These are phyloP conservation scores for Pantelozetes paolii DNA, from an alignment of 2,888 invertebrate genomes.

Conservation along the genomic window DNA sequence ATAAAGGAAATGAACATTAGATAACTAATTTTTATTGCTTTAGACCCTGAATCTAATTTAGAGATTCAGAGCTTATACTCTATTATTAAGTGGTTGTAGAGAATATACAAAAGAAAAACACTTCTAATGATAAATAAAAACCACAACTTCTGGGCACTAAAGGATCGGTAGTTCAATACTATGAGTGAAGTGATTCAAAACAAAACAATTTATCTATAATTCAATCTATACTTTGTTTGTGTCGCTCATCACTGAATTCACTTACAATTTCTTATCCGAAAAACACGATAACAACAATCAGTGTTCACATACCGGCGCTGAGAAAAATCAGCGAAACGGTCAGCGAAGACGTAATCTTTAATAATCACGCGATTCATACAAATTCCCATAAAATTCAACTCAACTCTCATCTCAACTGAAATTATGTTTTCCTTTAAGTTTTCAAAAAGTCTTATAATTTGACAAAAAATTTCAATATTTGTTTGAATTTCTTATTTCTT, in stretches of 20 bases:
- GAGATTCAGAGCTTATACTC: no score
- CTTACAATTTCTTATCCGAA: not conserved
- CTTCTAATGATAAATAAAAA: not conserved
- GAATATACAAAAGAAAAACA: not conserved
- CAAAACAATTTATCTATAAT: conserved; percentile 3
- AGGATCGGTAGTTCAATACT: not conserved
- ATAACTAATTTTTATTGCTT: no score
- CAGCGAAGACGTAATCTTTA: conserved; percentile 1
- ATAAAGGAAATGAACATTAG: no score
- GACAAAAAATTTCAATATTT: no score
- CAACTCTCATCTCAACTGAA: not conserved
- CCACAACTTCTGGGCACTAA: not conserved
- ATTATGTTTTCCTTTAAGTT: no score
- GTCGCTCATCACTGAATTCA: not conserved
- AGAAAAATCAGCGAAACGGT: conserved; percentile 15
- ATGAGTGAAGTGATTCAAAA: not conserved
- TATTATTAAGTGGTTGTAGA: no score
- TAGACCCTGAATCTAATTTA: no score
- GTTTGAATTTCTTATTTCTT: no score
- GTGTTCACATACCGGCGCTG: conserved; percentile 6
- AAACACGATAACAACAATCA: conserved; percentile 16
- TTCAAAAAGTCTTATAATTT: no score
- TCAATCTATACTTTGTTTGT: not conserved
- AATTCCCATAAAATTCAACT: conserved; percentile 1
- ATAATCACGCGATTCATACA: conserved; percentile 24